Percentiles rank a stretch among this genome's conserved stretches.
Evolutionary conservation across 2,797 vertebrate genomes (phyloP).

Genomic region (Helicolenus hilgendorfi): DNA sequence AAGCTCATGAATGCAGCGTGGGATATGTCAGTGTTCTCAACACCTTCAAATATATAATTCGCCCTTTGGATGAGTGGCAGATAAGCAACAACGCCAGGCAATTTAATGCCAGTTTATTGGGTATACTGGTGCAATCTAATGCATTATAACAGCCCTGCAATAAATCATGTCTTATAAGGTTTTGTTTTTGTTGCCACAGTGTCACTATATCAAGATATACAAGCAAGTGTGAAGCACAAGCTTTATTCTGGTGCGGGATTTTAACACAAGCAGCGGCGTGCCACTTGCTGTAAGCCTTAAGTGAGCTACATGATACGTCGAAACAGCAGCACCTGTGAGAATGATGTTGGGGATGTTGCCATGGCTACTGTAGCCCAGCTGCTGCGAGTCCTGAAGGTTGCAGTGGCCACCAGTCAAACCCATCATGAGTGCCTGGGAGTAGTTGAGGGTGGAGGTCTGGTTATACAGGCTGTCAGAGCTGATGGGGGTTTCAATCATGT

Average conservation of each 20-base stretch:
- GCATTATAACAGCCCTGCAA: not conserved
- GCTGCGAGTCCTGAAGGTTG: constrained; percentile 92
- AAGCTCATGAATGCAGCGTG: not conserved
- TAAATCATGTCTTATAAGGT: not conserved
- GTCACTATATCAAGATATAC: not conserved
- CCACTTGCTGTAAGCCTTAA: not conserved
- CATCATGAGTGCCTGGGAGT: constrained; percentile 97
- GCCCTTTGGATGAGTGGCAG: not conserved
- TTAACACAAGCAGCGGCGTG: not conserved
- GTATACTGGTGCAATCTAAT: not conserved
- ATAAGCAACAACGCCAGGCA: not conserved
- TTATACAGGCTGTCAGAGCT: constrained; percentile 93
- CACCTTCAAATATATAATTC: not conserved
- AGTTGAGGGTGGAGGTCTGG: constrained; percentile 95
- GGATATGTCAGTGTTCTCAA: not conserved
- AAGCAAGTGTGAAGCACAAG: not conserved
- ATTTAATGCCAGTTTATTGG: not conserved
- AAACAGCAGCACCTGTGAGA: constrained; percentile 92
- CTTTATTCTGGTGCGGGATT: not conserved
- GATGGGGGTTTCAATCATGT: constrained; percentile 95
- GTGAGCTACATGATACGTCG: constrained; percentile 9
- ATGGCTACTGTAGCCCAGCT: constrained; percentile 93
- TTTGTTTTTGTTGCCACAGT: not conserved
- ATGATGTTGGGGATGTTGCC: constrained; percentile 97
- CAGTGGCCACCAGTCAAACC: constrained; percentile 93